These are phyloP conservation scores for Watsonalla binaria DNA, from an alignment of 2,888 invertebrate genomes.

Conservation along the genomic window DNA sequence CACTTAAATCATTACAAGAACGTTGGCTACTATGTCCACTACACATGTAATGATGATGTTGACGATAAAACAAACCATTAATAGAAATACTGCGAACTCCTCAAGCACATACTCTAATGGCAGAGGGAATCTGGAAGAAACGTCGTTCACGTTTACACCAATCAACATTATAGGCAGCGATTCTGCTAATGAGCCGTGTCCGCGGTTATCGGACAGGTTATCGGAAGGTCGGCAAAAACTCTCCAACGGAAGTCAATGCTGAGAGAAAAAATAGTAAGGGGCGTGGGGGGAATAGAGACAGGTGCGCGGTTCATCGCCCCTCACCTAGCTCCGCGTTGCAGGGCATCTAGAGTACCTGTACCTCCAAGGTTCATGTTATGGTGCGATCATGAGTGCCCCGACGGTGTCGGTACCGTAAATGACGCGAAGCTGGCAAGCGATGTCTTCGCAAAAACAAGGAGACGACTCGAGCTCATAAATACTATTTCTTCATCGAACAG, in stretches of 20 bases:
- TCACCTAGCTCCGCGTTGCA: constrained; percentile 32
- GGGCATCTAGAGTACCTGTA: constrained; percentile 37
- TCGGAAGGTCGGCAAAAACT: constrained; percentile 67
- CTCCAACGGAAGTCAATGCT: constrained; percentile 63
- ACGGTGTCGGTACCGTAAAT: constrained; percentile 45
- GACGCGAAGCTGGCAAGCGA: constrained; percentile 21
- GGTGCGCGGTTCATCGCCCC: constrained; percentile 72
- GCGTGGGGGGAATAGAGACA: constrained; percentile 55
- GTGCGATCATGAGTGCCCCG: constrained; percentile 33
- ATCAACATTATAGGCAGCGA: constrained; percentile 48
- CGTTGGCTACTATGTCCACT: constrained; percentile 35
- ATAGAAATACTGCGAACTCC: constrained; percentile 42
- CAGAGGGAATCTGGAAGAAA: constrained; percentile 27
- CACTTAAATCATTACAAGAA: no score
- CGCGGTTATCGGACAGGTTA: constrained; percentile 66
- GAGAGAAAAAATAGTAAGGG: constrained; percentile 67
- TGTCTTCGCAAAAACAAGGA: constrained; percentile 8
- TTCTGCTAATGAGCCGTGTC: constrained; percentile 71
- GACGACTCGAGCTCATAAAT: not conserved
- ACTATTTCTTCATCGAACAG: not conserved
- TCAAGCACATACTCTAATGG: constrained; percentile 21
- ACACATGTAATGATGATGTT: constrained; percentile 26
- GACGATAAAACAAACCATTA: constrained; percentile 25
- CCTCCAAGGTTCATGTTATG: constrained; percentile 50
- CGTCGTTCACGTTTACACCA: constrained; percentile 39